These are phyloP conservation scores for Chondrilla cf. caribensis DNA, from an alignment of 37 sponge, comb jelly and placozoan species.

Conservation along the genomic window DNA sequence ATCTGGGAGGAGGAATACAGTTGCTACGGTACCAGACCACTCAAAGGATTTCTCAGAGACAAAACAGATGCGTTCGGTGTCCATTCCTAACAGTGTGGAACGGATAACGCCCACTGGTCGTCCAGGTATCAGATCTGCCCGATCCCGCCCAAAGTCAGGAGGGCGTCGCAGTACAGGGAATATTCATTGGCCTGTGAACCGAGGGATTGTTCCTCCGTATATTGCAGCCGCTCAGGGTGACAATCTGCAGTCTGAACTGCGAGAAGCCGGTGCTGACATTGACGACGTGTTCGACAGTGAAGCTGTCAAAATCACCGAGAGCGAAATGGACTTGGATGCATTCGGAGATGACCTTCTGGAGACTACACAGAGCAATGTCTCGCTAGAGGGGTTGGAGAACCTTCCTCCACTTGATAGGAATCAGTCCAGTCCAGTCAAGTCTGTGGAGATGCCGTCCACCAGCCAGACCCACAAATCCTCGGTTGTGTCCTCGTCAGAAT, in stretches of 20 bases:
- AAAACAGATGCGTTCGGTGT: neutral
- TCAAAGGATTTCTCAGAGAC: no score
- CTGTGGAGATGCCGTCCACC: no score
- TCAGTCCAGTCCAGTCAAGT: neutral
- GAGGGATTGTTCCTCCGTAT: constrained; percentile 4
- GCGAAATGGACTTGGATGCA: neutral
- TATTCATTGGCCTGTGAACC: neutral
- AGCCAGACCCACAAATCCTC: neutral
- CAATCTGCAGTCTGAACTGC: constrained; percentile 27
- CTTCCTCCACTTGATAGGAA: neutral
- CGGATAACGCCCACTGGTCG: neutral
- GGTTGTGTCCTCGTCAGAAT: neutral
- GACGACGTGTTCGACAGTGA: constrained; percentile 36
- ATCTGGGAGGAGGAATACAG: no score
- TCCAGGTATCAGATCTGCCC: neutral
- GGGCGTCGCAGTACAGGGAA: constrained; percentile 1
- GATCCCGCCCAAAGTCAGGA: neutral
- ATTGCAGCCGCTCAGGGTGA: neutral
- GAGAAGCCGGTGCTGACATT: neutral
- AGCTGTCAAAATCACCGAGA: constrained; percentile 21
- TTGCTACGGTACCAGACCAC: no score
- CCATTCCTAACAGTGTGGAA: neutral
- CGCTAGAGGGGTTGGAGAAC: neutral
- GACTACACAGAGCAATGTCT: constrained; percentile 7
- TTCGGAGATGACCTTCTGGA: neutral